Percentiles rank a stretch among this genome's conserved stretches.
These are phyloP conservation scores for Pseudomugil gertrudae DNA, from an alignment of 2,797 vertebrate species.

Conservation along the genomic window DNA sequence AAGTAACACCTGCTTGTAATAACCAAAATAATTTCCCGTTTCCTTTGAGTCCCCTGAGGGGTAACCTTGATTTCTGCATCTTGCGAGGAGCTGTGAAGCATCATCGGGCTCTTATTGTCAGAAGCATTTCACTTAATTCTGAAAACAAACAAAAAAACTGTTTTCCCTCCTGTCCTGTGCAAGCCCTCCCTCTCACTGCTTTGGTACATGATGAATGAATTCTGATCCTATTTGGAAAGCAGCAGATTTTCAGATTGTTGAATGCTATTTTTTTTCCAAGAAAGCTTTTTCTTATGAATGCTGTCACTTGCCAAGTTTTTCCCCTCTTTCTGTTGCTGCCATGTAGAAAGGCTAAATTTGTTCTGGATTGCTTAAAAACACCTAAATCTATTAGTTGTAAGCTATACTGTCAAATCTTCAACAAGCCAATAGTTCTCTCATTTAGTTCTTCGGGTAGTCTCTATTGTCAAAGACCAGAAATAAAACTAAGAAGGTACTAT, in stretches of 20 bases:
- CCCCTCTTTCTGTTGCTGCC: not conserved
- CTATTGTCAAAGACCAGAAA: not conserved
- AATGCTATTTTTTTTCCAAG: not conserved
- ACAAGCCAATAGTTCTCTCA: not conserved
- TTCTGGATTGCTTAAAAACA: not conserved
- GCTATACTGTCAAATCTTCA: not conserved
- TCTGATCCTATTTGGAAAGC: not conserved
- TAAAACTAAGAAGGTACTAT: not conserved
- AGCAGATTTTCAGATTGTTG: not conserved
- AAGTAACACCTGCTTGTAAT: conserved; percentile 54
- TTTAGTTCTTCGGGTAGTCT: not conserved
- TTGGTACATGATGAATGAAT: not conserved
- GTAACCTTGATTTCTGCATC: conserved; percentile 64
- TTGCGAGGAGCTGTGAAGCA: conserved; percentile 50
- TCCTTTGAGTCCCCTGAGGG: conserved; percentile 41
- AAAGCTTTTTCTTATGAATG: not conserved
- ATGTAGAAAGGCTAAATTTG: not conserved
- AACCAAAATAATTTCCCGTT: conserved; percentile 62
- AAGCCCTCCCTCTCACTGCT: not conserved
- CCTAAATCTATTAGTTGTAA: not conserved
- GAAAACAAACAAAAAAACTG: not conserved
- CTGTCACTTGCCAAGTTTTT: not conserved
- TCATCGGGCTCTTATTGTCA: conserved; percentile 34
- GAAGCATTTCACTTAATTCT: conserved; percentile 31
- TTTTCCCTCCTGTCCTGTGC: not conserved